These are phyloP conservation scores for Ichneumoninae sp. DNA, from an alignment of 2,888 invertebrate species.

Conservation along the genomic window DNA sequence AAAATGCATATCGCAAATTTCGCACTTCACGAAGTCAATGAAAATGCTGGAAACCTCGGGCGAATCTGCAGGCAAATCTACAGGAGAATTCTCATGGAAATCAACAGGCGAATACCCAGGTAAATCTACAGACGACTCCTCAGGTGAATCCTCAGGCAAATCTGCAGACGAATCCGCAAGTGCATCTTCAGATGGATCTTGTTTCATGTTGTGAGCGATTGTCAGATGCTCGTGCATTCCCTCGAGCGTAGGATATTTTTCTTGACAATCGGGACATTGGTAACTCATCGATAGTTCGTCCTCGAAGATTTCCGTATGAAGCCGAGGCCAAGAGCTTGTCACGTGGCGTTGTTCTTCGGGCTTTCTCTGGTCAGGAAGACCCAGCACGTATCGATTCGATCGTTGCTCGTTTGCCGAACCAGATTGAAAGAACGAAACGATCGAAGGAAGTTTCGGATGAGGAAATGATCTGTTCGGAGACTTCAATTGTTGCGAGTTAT, in stretches of 20 bases:
- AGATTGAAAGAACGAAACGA: not conserved
- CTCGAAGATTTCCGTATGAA: constrained; percentile 25
- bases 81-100: too few species aligned
- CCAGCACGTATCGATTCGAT: not conserved
- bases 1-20: constrained; percentile 46
- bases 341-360: not conserved
- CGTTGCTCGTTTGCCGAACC: not conserved
- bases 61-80: not conserved
- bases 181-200: not conserved
- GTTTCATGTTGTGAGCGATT: not conserved
- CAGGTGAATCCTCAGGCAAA: not conserved
- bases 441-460: constrained; percentile 3
- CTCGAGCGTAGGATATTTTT: not conserved
- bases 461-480: not conserved
- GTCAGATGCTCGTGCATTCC: constrained; percentile 2
- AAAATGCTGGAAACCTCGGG: not conserved
- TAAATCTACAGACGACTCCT: too few species aligned
- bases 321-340: not conserved
- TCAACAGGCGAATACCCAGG: too few species aligned
- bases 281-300: constrained; percentile 14
- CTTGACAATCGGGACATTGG: constrained; percentile 25
- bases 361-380: not conserved
- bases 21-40: constrained; percentile 14
- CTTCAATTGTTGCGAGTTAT: not conserved
- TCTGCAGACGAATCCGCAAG: not conserved